A percentile compares a stretch with the other conserved stretches of the same genome.
Conservation (phyloP, 23 tunicate genomes). For the Pegea sp. region DNA sequence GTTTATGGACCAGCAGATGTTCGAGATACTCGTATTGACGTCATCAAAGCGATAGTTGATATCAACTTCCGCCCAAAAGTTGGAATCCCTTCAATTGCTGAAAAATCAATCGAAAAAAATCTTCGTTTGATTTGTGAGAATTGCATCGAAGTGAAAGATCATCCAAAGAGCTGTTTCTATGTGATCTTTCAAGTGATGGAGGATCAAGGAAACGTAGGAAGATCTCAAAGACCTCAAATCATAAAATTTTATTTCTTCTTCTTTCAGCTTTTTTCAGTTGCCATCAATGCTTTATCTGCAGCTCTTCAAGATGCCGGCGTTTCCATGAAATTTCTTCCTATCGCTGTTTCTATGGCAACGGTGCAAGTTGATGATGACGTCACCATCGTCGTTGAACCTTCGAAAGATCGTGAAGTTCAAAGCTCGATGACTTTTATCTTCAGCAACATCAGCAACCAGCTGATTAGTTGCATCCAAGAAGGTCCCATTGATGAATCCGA, state of each 20-base stretch:
- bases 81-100: constrained; percentile 68
- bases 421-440: too few relatives aligned
- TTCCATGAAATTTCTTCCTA: constrained; percentile 50
- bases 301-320: constrained; percentile 89
- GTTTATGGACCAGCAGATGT: constrained; percentile 79
- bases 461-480: too few relatives aligned
- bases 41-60: constrained; percentile 46
- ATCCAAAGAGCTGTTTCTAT: constrained; percentile 37
- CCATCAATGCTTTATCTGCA: constrained; percentile 80
- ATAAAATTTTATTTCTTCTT: neutral
- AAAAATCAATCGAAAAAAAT: constrained; percentile 43
- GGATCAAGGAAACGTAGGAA: constrained; percentile 76
- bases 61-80: constrained; percentile 75
- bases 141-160: constrained; percentile 16
- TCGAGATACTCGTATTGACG: constrained; percentile 50
- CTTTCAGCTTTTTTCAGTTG: constrained; percentile 64
- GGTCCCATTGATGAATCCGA: too few relatives aligned
- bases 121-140: constrained; percentile 26
- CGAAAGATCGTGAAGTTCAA: too few relatives aligned
- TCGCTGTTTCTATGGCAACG: too few relatives aligned
- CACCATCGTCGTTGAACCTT: too few relatives aligned
- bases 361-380: too few relatives aligned
- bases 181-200: constrained; percentile 62
- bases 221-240: too few relatives aligned
- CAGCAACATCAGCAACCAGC: too few relatives aligned